Conservation (phyloP, 2,113 vertebrate species). For the Pachyramphus minor region DNA sequence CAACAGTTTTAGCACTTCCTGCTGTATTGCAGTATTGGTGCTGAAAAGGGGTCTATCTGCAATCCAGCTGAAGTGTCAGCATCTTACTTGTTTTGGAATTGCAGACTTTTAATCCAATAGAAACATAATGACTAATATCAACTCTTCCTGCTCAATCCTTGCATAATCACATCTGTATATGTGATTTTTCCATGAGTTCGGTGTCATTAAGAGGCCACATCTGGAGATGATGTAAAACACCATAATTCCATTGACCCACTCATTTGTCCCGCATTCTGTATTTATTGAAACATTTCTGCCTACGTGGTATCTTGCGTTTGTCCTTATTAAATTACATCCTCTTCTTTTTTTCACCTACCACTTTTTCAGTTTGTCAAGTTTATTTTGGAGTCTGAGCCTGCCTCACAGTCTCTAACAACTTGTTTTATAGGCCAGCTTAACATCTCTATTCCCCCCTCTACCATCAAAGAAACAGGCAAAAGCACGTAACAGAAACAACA, state of each 20-base stretch:
- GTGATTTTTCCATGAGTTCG: not conserved
- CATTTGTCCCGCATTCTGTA: not conserved
- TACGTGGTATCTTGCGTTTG: not conserved
- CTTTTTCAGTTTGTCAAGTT: not conserved
- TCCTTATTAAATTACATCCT: not conserved
- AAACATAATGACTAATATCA: not conserved
- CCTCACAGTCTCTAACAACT: not conserved
- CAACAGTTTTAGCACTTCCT: not conserved
- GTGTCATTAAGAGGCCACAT: not conserved
- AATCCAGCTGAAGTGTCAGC: not conserved
- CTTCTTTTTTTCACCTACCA: not conserved
- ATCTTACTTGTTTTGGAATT: not conserved
- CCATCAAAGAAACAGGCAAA: not conserved
- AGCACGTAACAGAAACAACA: not conserved
- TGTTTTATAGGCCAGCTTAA: not conserved
- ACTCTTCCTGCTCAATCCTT: not conserved
- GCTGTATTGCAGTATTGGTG: not conserved
- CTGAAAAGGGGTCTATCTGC: not conserved
- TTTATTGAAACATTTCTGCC: not conserved
- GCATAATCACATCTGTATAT: not conserved
- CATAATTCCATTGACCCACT: not conserved
- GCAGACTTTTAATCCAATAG: not conserved
- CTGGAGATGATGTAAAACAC: not conserved
- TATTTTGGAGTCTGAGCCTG: not conserved
- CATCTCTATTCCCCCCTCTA: not conserved